These are phyloP conservation scores for Himalopsyche tibetana DNA, from an alignment of 2,888 invertebrate species.

Conservation along the genomic window DNA sequence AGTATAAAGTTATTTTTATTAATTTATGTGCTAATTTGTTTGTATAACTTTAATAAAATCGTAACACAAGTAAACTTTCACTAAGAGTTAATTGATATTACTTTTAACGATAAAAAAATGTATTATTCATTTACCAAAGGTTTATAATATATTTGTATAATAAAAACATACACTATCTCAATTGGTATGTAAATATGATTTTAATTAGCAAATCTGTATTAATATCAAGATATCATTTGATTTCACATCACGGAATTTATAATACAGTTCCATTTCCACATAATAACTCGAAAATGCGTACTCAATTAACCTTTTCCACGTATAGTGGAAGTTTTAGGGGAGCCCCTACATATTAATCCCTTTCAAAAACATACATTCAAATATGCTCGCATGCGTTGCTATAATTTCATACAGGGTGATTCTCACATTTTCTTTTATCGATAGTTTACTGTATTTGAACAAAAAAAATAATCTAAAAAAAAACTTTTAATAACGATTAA, in stretches of 20 bases:
- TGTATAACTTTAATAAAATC: too few species aligned
- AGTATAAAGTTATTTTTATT: too few species aligned
- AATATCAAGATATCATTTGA: slow-evolving; percentile 15
- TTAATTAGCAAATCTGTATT: slow-evolving; percentile 1
- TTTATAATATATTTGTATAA: too few species aligned
- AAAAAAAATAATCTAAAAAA: too few species aligned
- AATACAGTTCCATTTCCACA: slow-evolving; percentile 26
- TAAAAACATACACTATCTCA: neutral
- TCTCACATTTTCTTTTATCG: neutral
- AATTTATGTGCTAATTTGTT: too few species aligned
- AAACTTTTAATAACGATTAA: too few species aligned
- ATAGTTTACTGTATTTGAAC: too few species aligned
- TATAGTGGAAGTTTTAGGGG: slow-evolving; percentile 21
- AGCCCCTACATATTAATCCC: slow-evolving; percentile 17
- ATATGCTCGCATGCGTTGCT: slow-evolving; percentile 19
- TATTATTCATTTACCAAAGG: too few species aligned
- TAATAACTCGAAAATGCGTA: slow-evolving; percentile 31
- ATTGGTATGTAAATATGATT: neutral
- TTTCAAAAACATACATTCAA: slow-evolving; percentile 18
- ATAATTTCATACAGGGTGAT: neutral
- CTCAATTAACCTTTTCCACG: slow-evolving; percentile 34
- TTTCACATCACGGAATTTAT: slow-evolving; percentile 22
- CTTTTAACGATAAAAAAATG: too few species aligned
- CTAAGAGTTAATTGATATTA: too few species aligned
- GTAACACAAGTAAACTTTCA: too few species aligned